Evolutionary conservation across 2,888 invertebrate species (phyloP).

Genomic region (Apoderus coryli): DNA sequence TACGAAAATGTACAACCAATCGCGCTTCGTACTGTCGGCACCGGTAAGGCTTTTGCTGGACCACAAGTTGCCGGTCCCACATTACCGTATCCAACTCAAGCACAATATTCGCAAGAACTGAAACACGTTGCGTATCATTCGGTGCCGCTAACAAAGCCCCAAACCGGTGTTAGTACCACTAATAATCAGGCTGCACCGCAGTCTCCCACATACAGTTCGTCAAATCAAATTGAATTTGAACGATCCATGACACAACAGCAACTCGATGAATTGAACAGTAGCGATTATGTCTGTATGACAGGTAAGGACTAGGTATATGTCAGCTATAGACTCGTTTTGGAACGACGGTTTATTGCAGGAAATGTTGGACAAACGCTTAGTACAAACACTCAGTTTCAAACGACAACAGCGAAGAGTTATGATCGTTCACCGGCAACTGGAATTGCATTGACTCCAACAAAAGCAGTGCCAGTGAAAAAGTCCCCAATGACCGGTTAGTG

Average conservation of each 20-base stretch:
- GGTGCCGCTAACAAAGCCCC: conserved; percentile 24
- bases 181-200: conserved; percentile 20
- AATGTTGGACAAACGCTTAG: conserved; percentile 37
- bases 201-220: conserved; percentile 16
- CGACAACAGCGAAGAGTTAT: conserved; percentile 30
- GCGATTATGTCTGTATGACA: conserved; percentile 75
- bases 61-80: conserved; percentile 29
- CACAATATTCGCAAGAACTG: conserved; percentile 14
- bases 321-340: no score
- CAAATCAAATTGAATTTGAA: no score
- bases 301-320: no score
- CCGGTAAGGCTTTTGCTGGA: conserved; percentile 30
- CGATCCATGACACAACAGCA: conserved; percentile 31
- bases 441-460: conserved; percentile 34
- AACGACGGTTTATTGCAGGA: no score
- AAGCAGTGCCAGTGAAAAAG: conserved; percentile 24
- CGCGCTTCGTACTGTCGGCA: conserved; percentile 23
- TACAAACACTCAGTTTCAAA: conserved; percentile 33
- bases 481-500: no score
- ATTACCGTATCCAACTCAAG: conserved; percentile 21
- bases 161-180: conserved; percentile 14
- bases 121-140: conserved; percentile 27
- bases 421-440: conserved; percentile 32
- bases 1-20: conserved; percentile 31
- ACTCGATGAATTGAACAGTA: conserved; percentile 57